These are phyloP conservation scores for Xenopus laevis DNA, from an alignment of 2,113 vertebrate genomes.

Conservation along the genomic window DNA sequence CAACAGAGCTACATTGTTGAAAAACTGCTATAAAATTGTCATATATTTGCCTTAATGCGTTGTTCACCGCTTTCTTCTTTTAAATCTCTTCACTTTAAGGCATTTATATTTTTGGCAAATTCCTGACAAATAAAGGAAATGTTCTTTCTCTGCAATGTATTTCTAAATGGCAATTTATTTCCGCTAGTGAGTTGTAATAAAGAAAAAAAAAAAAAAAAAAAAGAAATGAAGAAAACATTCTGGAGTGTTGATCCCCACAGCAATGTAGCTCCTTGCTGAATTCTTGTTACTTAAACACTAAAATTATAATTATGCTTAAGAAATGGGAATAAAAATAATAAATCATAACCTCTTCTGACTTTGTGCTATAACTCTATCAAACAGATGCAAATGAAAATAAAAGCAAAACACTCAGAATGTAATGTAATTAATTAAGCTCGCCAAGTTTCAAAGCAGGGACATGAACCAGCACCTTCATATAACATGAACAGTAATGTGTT, in stretches of 20 bases:
- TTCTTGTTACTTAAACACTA: constrained; percentile 33
- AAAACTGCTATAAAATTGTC: background rate
- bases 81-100: constrained; percentile 17
- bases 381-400: background rate
- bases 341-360: constrained; percentile 7
- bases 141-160: constrained; percentile 27
- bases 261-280: constrained; percentile 26
- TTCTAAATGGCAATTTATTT: constrained; percentile 42
- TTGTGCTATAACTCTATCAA: background rate
- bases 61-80: constrained; percentile 6
- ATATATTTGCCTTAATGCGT: background rate
- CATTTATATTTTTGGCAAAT: constrained; percentile 36
- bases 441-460: too few species aligned
- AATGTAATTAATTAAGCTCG: too few species aligned
- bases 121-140: constrained; percentile 39
- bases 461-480: too few species aligned
- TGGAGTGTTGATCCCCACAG: constrained; percentile 37
- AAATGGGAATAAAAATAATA: constrained; percentile 36
- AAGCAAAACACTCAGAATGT: background rate
- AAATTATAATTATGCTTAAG: constrained; percentile 32
- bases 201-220: background rate
- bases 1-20: too few species aligned
- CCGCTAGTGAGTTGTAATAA: constrained; percentile 21
- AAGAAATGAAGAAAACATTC: too few species aligned
- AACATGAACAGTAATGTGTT: too few species aligned